Conservation (phyloP, 2,797 vertebrate genomes). For the Gymnopithys bicolor region DNA sequence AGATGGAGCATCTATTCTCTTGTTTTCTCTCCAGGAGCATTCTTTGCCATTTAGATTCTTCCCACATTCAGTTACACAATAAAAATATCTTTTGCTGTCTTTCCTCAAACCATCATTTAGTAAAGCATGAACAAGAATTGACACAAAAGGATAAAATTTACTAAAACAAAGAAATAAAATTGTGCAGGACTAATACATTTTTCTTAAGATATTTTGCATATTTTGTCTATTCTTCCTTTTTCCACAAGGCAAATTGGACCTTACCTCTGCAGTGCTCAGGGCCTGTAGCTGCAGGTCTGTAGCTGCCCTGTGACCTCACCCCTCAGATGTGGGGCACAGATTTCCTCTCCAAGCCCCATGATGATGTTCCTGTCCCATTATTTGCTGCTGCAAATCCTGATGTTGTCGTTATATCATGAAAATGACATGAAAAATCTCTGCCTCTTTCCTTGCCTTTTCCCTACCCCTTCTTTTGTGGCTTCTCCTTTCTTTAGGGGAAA, state of each 20-base stretch:
- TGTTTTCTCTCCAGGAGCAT: constrained; percentile 11
- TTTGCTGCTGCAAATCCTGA: not conserved
- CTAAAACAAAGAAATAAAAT: not conserved
- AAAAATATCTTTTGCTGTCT: constrained; percentile 18
- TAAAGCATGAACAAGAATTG: not conserved
- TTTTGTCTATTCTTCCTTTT: not conserved
- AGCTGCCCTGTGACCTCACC: accelerated
- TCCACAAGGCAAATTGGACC: accelerated
- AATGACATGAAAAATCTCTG: not conserved
- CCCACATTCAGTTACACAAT: not conserved
- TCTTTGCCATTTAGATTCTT: not conserved
- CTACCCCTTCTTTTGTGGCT: not conserved
- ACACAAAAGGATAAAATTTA: not conserved
- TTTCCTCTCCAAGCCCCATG: not conserved
- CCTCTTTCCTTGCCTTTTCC: not conserved
- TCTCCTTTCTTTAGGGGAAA: not conserved
- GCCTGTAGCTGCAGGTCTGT: not conserved
- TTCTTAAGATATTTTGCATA: not conserved
- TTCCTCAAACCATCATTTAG: not conserved
- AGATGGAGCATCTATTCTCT: constrained; percentile 27
- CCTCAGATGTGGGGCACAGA: not conserved
- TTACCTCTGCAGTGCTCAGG: not conserved
- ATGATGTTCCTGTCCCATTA: too few species aligned
- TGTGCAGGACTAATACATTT: not conserved
- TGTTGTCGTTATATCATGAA: too few species aligned